Base-by-base conservation (phyloP, 1,140 invertebrate genomes). In the Tribolium madens region DNA sequence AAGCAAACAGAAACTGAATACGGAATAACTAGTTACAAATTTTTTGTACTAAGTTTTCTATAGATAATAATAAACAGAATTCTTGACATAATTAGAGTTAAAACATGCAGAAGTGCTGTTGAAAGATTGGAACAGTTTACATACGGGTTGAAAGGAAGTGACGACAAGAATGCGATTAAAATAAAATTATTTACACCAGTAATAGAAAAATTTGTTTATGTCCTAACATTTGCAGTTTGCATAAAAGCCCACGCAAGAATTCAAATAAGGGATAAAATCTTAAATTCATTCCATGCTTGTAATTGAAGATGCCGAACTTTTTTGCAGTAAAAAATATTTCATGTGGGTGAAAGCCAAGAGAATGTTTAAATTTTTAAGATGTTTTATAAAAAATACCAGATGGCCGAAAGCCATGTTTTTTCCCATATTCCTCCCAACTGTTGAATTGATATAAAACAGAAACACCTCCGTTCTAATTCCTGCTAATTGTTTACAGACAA, bases 361-460 rank as follows among this genome's bases (percentile, higher is more conserved):
- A 9, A n/a, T 42, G 2, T 42, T 10, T 42, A 42, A 42, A 42
- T 42, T 42, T 36, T 36, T 2, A 36, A 36, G 10, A 36, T 36
- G 6, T 36, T 42, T 10, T 10, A 1, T 10, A 42, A 10, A 42
- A 42, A 42, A 42, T 42, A 42, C 5, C 36, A 42, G 4, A 42
- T 42, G 36, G 4, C 9, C 1, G 36, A 42, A 36, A 42, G 36
- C 9, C 36, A n/a, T 10, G 9, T 42, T 9, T n/a, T n/a, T 42
- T 42, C 36, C n/a, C 36, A 42, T n/a, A 42, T 42, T 42, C 12
- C 48, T 15, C 13, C 10, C 13, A 50, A 50, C 1, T 50, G 13
- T 47, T 47, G 46, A 47, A 14, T 14, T 64, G 57, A 64, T 26
- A 64, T 2, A 31, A 42, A 13, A n/a, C 57, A 64, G 57, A 64